Evolutionary conservation across 2,888 invertebrate genomes (phyloP), one percentile per base, ranked within the genome.

Genomic region (Oscheius onirici): DNA sequence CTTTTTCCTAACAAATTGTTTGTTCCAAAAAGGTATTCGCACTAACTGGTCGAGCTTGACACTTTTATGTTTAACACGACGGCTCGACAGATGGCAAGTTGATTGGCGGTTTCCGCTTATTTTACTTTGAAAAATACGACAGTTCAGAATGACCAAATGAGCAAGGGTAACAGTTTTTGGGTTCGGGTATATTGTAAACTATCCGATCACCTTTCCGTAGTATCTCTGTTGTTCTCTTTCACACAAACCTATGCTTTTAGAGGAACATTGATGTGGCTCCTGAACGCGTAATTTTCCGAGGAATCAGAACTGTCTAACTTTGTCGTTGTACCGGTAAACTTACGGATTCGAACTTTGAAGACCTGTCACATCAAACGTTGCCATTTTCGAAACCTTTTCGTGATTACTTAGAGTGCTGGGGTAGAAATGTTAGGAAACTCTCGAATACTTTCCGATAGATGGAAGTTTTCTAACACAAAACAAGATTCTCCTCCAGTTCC

Each of bases 41-140:
- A 55, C 34, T 55, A 55, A 55, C 55, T n/a, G 13, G 43, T 40
- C 40, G 58, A 40, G 40, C 43, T 58, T 58, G 40, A 43, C 20
- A 17, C 49, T 63, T 24, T 49, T 49, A 49, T 6, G 3, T 44
- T 49, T 63, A 49, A 63, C 46, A 26, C 24, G 63, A 63, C 63
- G 63, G 63, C 63, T 63, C 63, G 63, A 63, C 63, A 63, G 63
- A 63, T 63, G 63, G 63, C 63, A 63, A 63, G 63, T 63, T 63
- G 46, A 58, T 58, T 49, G 63, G 63, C 63, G 49, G 49, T 15
- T 34, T 22, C 34, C 15, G 26, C 55, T 55, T 13, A 11, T 3
- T 10, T 34, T n/a, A 15, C 6, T 17, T n/a, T 55, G 17, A 11
- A 57, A 34, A 57, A n/a, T 46, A 17, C 10, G 17, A 22, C 8